Conservation (phyloP, 2,888 invertebrate genomes). For the Tachina lurida region DNA sequence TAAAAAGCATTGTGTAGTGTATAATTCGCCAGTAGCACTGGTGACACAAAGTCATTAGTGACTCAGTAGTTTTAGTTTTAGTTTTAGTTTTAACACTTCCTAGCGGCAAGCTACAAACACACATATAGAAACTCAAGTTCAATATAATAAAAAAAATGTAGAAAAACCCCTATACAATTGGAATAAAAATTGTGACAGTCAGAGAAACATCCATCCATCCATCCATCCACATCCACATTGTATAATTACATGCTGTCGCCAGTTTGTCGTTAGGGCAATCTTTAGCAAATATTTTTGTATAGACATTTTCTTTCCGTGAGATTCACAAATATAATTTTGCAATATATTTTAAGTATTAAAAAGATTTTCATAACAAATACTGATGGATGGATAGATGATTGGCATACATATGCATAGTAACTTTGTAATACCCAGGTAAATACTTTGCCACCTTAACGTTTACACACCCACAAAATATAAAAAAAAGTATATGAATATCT, state of each 20-base stretch:
- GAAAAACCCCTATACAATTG: conserved; percentile 34
- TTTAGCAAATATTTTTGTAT: conserved; percentile 33
- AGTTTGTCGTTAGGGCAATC: conserved; percentile 62
- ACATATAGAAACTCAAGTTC: neutral
- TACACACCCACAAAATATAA: conserved; percentile 53
- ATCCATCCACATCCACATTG: conserved; percentile 26
- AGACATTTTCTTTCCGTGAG: neutral
- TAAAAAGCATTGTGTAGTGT: too few relatives aligned
- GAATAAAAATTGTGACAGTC: conserved; percentile 43
- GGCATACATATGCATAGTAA: neutral
- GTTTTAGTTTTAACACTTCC: neutral
- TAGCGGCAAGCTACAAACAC: neutral
- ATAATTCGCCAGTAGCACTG: too few relatives aligned
- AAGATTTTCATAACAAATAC: conserved; percentile 33
- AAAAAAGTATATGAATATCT: neutral
- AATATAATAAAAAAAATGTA: neutral
- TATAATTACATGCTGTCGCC: conserved; percentile 54
- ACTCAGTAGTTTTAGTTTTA: too few relatives aligned
- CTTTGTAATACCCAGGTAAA: neutral
- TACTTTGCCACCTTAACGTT: conserved; percentile 34
- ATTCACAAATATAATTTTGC: conserved; percentile 21
- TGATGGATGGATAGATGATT: conserved; percentile 30
- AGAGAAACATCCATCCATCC: neutral
- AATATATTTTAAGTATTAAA: conserved; percentile 16
- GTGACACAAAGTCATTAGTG: too few relatives aligned